A percentile compares a stretch with the other conserved stretches of the same genome.
These are phyloP conservation scores for Phortica magna DNA, from an alignment of 2,888 invertebrate species.

Conservation along the genomic window DNA sequence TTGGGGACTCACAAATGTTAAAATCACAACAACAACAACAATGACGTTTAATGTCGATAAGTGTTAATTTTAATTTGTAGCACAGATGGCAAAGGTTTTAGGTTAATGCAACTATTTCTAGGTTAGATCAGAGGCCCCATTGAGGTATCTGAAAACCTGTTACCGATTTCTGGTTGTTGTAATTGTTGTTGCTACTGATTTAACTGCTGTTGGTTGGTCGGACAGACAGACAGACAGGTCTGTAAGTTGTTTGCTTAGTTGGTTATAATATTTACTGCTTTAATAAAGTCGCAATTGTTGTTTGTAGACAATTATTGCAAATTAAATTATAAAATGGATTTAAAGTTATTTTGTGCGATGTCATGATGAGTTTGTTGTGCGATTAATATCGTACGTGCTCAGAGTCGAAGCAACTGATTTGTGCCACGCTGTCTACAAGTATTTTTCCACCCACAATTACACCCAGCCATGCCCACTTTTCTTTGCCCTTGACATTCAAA, in stretches of 20 bases:
- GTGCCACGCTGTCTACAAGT: background rate
- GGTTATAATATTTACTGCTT: slow-evolving; percentile 7
- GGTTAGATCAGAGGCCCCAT: slow-evolving; percentile 44
- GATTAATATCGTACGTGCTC: background rate
- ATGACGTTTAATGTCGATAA: background rate
- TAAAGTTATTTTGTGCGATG: slow-evolving; percentile 47
- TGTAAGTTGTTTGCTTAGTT: background rate
- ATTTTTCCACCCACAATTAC: too few species aligned
- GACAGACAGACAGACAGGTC: background rate
- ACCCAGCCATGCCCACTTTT: too few species aligned
- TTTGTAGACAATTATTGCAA: slow-evolving; percentile 59
- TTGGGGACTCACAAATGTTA: background rate
- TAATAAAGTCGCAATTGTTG: slow-evolving; percentile 32
- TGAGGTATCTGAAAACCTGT: slow-evolving; percentile 59
- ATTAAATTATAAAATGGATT: slow-evolving; percentile 54
- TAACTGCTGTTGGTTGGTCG: slow-evolving; percentile 11
- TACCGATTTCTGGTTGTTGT: slow-evolving; percentile 42
- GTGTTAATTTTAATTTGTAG: background rate
- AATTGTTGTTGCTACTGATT: slow-evolving; percentile 18
- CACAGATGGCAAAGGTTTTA: slow-evolving; percentile 37
- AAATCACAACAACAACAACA: background rate
- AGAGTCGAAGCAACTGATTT: background rate
- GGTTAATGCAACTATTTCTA: slow-evolving; percentile 50
- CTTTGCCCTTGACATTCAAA: too few species aligned
- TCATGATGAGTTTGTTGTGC: slow-evolving; percentile 30